A percentile compares a stretch with the other conserved stretches of the same genome.
These are phyloP conservation scores for Drosophila guanche DNA, from an alignment of 1,140 invertebrate genomes.

Conservation along the genomic window DNA sequence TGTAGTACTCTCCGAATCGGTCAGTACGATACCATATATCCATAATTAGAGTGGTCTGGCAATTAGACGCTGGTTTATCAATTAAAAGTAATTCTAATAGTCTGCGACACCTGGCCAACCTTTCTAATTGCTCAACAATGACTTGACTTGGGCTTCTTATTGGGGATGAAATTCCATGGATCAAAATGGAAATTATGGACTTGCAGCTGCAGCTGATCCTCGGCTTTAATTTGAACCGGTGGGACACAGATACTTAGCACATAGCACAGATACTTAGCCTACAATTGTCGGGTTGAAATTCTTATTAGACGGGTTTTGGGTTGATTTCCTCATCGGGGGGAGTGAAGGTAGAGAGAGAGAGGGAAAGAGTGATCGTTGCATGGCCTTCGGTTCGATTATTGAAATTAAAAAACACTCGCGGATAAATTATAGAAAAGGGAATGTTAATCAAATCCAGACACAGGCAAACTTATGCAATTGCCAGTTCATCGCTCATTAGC, in stretches of 20 bases:
- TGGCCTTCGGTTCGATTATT: constrained; percentile 17
- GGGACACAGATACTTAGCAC: no score
- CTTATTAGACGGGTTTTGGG: no score
- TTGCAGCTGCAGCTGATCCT: no score
- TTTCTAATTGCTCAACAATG: constrained; percentile 33
- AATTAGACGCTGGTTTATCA: constrained; percentile 34
- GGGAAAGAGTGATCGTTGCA: not conserved
- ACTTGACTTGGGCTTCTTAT: not conserved
- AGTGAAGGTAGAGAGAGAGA: not conserved
- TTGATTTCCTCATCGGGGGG: constrained; percentile 3
- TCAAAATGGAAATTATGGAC: not conserved
- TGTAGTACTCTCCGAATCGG: not conserved
- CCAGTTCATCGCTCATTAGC: constrained; percentile 26
- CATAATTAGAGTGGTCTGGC: constrained; percentile 30
- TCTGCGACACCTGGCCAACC: constrained; percentile 39
- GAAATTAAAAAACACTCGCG: constrained; percentile 24
- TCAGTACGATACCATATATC: no score
- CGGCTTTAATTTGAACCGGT: no score
- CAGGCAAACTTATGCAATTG: constrained; percentile 52
- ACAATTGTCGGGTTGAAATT: no score
- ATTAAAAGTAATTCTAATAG: constrained; percentile 24
- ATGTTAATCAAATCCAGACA: constrained; percentile 57
- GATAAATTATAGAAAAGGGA: constrained; percentile 48
- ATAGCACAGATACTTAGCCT: no score
- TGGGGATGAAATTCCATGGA: constrained; percentile 3